Percentiles rank a stretch among this genome's conserved stretches.
phyloP scores from a whole-genome alignment of 2,797 vertebrate species.

The Furcifer pardalis region DNA sequence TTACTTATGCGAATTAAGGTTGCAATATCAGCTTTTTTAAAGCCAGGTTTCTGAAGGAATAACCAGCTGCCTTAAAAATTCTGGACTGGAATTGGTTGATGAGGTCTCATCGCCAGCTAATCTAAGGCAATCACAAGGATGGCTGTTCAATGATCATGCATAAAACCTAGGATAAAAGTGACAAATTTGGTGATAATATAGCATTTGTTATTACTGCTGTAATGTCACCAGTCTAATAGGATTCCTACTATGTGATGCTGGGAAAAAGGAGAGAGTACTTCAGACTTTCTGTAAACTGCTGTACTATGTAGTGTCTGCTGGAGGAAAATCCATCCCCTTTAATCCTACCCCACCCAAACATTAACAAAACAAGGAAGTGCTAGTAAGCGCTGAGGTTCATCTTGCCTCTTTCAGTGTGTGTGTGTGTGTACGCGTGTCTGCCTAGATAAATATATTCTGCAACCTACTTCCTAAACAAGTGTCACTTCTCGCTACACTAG shows the following conservation, averaged over 20 bases:
- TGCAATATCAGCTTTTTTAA: slow-evolving; percentile 18
- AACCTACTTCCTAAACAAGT: slow-evolving; percentile 69
- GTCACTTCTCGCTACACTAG: slow-evolving; percentile 74
- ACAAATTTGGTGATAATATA: slow-evolving; percentile 44
- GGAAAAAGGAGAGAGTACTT: slow-evolving; percentile 41
- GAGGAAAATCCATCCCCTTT: slow-evolving; percentile 53
- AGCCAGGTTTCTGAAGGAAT: slow-evolving; percentile 35
- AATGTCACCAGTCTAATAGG: slow-evolving; percentile 7
- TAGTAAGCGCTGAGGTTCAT: slow-evolving; percentile 74
- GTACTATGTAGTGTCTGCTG: slow-evolving; percentile 62
- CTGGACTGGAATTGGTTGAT: neutral
- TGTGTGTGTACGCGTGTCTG: slow-evolving; percentile 60
- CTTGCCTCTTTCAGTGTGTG: slow-evolving; percentile 68
- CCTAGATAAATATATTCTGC: slow-evolving; percentile 66
- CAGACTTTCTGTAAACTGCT: slow-evolving; percentile 58
- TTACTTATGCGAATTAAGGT: slow-evolving; percentile 23
- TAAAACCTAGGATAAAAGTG: slow-evolving; percentile 22
- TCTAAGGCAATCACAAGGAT: slow-evolving; percentile 32
- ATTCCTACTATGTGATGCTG: neutral
- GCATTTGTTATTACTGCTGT: slow-evolving; percentile 15
- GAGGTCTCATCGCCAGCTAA: slow-evolving; percentile 19
- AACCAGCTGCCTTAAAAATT: slow-evolving; percentile 14
- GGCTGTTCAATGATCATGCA: slow-evolving; percentile 14
- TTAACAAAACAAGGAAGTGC: slow-evolving; percentile 52
- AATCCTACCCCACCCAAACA: slow-evolving; percentile 36